A percentile compares a stretch with the other conserved stretches of the same genome.
phyloP scores from a whole-genome alignment of 1,140 invertebrate genomes.

The Aphelinus certus region DNA sequence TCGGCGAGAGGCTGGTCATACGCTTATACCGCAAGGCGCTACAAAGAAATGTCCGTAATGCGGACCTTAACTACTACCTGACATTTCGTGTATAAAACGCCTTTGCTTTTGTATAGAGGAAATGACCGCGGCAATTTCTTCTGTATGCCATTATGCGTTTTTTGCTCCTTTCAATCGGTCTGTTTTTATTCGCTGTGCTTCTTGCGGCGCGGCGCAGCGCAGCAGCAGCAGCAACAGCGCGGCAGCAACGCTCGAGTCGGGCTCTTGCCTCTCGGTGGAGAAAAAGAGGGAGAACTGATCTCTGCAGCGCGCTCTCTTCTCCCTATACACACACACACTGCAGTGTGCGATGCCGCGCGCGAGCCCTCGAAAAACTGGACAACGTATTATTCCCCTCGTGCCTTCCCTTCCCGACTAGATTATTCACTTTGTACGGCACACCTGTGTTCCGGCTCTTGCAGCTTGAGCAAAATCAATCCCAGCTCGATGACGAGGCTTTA shows the following conservation, averaged over 20 bases:
- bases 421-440: too few relatives aligned
- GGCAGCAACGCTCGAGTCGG: background rate
- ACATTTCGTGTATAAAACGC: slow-evolving; percentile 31
- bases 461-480: too few relatives aligned
- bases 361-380: slow-evolving; percentile 14
- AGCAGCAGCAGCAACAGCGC: background rate
- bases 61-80: slow-evolving; percentile 31
- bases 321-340: background rate
- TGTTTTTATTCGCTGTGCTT: slow-evolving; percentile 24
- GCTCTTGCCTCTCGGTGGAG: background rate
- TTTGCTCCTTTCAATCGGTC: slow-evolving; percentile 31
- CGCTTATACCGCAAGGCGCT: slow-evolving; percentile 17
- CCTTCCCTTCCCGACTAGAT: background rate
- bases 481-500: too few relatives aligned
- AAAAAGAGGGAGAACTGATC: background rate
- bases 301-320: too few relatives aligned
- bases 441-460: too few relatives aligned
- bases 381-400: slow-evolving; percentile 22
- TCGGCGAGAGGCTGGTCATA: background rate
- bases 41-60: slow-evolving; percentile 31
- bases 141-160: slow-evolving; percentile 32
- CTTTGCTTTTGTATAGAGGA: slow-evolving; percentile 31
- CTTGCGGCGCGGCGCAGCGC: slow-evolving; percentile 3
- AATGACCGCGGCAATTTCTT: slow-evolving; percentile 32
- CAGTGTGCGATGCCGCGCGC: too few relatives aligned